Base-by-base conservation (phyloP, 1,140 invertebrate species). In the Riptortus pedestris region DNA sequence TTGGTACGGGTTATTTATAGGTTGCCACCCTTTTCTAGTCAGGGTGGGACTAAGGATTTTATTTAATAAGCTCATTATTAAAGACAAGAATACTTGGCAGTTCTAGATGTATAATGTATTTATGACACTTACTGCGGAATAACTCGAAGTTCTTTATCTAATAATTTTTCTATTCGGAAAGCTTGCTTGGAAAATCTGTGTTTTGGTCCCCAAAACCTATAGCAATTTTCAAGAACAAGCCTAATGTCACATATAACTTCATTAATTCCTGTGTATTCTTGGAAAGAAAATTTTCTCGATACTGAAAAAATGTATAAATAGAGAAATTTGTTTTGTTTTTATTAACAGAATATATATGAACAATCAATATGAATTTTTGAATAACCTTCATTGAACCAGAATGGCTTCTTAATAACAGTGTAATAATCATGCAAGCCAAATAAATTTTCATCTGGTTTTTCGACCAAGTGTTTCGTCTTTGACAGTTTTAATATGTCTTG, bases 191-290 rank as follows among this genome's bases (percentile, higher is more conserved):
- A 77, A 12, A 79, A 71, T 52, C 72, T 72, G 67, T 78, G 75
- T 61, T 74, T 71, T 4, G 74, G 72, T 55, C 79, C 79, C 71
- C 77, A 79, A 70, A 75, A 80, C 11, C 74, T 73, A 65, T 79
- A 79, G 66, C 78, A 79, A 63, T 80, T 80, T 65, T 80, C 77
- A 26, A 81, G 69, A 74, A 80, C 77, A 16, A 76, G 69, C 14
- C 77, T 72, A 28, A 81, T 72, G 66, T 80, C 79, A 20, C 70
- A 71, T 3, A 80, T 72, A 69, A 79, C 71, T 31, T 79, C 73
- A 20, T 74, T 76, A 16, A 80, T 73, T 14, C 67, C 71, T 1
- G 65, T 67, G 69, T 80, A 81, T 29, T 75, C 66, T n/a, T 70
- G 69, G 5, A 68, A 67, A 28, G 73, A 66, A 70, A 80, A 75